A percentile compares a stretch with the other conserved stretches of the same genome.
These are phyloP conservation scores for Vipera latastei DNA, from an alignment of 2,797 vertebrate species.

Conservation along the genomic window DNA sequence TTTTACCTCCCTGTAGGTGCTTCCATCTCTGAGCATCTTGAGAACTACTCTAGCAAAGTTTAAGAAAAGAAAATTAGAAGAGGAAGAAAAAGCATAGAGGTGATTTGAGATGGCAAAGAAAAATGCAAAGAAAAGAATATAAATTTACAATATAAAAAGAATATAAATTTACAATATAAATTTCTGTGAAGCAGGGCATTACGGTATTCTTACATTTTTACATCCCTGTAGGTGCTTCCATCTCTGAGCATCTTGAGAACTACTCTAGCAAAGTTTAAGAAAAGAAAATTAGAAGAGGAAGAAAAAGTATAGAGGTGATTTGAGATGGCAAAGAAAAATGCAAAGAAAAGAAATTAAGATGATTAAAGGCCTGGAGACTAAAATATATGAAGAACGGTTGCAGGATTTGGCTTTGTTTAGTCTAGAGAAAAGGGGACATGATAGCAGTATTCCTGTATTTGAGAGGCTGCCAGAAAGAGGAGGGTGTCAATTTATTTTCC, in stretches of 20 bases:
- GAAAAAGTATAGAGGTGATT: not conserved
- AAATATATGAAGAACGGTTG: not conserved
- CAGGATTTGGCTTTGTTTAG: not conserved
- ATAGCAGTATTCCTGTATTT: not conserved
- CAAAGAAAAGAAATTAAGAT: not conserved
- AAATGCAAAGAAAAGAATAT: no score
- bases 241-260: not conserved
- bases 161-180: no score
- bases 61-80: no score
- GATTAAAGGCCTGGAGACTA: not conserved
- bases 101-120: no score
- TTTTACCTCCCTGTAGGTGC: no score
- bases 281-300: not conserved
- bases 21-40: no score
- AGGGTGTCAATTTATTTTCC: not conserved
- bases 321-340: not conserved
- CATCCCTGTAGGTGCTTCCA: not conserved
- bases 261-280: not conserved
- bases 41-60: no score
- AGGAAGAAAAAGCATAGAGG: no score
- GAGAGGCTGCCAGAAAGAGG: not conserved
- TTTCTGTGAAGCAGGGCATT: not conserved
- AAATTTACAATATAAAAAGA: no score
- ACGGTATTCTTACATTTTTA: not conserved
- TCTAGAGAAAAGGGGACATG: no score